These are phyloP conservation scores for Leontocebus nigricollis DNA, from an alignment of 2,797 vertebrate genomes.

Conservation along the genomic window DNA sequence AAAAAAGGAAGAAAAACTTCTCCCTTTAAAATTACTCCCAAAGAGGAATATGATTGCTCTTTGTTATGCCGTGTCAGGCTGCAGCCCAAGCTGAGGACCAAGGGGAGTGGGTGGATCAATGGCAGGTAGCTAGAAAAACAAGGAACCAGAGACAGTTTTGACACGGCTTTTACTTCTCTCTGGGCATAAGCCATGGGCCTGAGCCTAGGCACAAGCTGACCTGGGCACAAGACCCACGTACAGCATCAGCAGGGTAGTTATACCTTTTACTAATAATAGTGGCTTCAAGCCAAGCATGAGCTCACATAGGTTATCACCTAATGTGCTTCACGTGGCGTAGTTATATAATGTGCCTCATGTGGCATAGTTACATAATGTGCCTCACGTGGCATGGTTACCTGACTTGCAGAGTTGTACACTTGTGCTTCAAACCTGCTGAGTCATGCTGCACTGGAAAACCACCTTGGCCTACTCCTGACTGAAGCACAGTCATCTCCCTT, in stretches of 20 bases:
- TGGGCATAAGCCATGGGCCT: no score
- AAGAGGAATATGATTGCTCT: not conserved
- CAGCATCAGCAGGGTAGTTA: not conserved
- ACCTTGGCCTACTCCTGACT: not conserved
- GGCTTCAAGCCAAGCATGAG: not conserved
- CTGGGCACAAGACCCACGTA: not conserved
- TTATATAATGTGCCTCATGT: no score
- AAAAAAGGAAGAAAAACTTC: not conserved
- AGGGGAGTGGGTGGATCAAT: not conserved
- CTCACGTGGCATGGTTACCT: not conserved
- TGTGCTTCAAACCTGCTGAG: not conserved
- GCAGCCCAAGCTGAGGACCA: not conserved
- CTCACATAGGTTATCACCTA: not conserved
- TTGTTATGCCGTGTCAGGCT: not conserved
- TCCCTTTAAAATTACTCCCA: not conserved
- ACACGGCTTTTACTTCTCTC: not conserved
- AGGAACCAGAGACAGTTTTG: not conserved
- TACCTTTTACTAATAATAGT: not conserved
- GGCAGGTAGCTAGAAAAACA: not conserved
- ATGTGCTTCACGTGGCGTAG: not conserved
- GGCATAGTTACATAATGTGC: no score
- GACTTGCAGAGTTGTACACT: not conserved
- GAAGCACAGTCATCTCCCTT: not conserved
- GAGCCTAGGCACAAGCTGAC: not conserved
- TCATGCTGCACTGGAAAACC: not conserved